Base-by-base conservation (phyloP, 1,140 invertebrate species). In the Cyrtorhinus lividipennis region DNA sequence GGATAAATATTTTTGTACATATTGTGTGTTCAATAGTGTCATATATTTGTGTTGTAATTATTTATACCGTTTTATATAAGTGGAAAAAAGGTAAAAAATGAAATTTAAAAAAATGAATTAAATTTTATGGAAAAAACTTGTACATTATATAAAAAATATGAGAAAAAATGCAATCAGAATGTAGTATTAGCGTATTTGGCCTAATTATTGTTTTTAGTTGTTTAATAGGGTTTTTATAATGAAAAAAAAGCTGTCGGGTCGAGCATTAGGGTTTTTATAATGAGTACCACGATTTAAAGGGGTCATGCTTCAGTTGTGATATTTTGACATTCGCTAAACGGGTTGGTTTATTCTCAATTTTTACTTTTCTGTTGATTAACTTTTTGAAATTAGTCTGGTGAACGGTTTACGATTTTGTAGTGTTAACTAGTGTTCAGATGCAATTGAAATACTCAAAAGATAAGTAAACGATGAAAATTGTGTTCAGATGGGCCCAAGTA, bases 1-100 rank as follows among this genome's bases (percentile, higher is more conserved):
- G 73, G 74, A 72, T 74, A 70, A 62, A 75, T 76, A 76, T 76
- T 76, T 77, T 76, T 77, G 75, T 77, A 77, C 71, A 76, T 76
- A 76, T 74, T 74, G 72, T 68, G 62, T 65, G 48, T 64, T 63
- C 23, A 56, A 60, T 27, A 30, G 61, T 67, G 57, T 59, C 27
- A 24, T 67, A 63, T 67, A 66, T 64, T 59, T 66, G 62, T 63
- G 45, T 64, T 67, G 64, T 65, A 66, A 64, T 64, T 65, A 64
- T 68, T 66, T 68, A 56, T 65, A 65, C 64, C 44, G 44, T 67
- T 67, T 74, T 75, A 73, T 69, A 71, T 68, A 22, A n/a, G n/a
- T n/a, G n/a, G n/a, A 53, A 53, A 53, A 65, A 13, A 30, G 27
- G 24, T 61, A 53, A 57, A 45, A 27, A 24, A 30, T 23, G 58